These are phyloP conservation scores for Rhadina sibilatrix DNA, from an alignment of 2,113 vertebrate species.

Conservation along the genomic window DNA sequence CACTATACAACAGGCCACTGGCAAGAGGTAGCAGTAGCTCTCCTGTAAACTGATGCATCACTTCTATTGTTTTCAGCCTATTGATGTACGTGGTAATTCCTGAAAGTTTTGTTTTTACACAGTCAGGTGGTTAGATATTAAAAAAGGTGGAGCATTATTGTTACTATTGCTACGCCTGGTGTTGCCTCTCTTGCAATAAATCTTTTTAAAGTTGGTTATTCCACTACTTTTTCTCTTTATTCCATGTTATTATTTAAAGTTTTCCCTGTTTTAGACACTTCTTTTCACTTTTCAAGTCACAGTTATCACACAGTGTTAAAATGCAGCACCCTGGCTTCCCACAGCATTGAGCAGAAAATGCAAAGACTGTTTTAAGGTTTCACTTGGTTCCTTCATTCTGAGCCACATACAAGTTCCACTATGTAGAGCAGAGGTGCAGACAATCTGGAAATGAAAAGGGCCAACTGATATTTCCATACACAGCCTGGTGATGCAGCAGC, in stretches of 20 bases:
- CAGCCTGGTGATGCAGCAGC: neutral
- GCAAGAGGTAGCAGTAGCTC: neutral
- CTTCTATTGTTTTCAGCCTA: neutral
- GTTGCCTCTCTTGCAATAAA: neutral
- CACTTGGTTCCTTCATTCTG: neutral
- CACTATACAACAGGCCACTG: neutral
- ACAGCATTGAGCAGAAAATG: neutral
- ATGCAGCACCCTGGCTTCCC: neutral
- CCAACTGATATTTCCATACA: neutral
- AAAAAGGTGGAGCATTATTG: neutral
- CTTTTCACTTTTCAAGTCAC: neutral
- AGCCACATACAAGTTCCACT: neutral
- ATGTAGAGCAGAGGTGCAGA: neutral
- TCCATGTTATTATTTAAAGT: neutral
- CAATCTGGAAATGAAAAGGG: neutral
- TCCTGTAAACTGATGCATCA: neutral
- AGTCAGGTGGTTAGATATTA: neutral
- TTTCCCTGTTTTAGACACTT: neutral
- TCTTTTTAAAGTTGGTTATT: neutral
- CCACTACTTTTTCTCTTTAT: neutral
- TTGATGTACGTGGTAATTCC: neutral
- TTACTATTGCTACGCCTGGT: neutral
- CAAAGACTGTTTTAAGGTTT: neutral
- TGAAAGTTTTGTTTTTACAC: neutral
- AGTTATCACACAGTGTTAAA: neutral